A percentile compares a stretch with the other conserved stretches of the same genome.
Conservation (phyloP, 2,113 vertebrate species). For the Otocyon megalotis region DNA sequence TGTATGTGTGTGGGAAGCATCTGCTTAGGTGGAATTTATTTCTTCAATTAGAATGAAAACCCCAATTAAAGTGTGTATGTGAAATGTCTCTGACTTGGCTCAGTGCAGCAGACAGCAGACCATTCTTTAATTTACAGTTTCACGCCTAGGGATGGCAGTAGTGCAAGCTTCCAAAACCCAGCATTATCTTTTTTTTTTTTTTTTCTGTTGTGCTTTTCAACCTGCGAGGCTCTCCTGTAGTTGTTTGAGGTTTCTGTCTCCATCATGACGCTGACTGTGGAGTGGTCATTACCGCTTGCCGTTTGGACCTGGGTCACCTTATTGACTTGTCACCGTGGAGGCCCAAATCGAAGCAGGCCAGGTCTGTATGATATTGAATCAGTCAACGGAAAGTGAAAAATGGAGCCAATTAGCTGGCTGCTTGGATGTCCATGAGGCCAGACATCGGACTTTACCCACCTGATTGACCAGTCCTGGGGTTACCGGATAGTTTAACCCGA, state of each 20-base stretch:
- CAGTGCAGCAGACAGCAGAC: slow-evolving; percentile 66
- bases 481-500: background rate
- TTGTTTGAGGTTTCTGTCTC: slow-evolving; percentile 18
- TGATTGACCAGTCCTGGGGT: background rate
- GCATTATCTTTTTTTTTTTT: slow-evolving; percentile 11
- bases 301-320: slow-evolving; percentile 54
- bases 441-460: slow-evolving; percentile 44
- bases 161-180: slow-evolving; percentile 70
- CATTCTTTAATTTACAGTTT: slow-evolving; percentile 82
- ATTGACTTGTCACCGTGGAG: background rate
- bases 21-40: slow-evolving; percentile 77
- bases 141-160: slow-evolving; percentile 83
- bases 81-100: slow-evolving; percentile 74
- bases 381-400: slow-evolving; percentile 73
- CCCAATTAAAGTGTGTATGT: slow-evolving; percentile 74
- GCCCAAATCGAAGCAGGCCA: slow-evolving; percentile 47
- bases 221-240: slow-evolving; percentile 41
- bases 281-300: background rate
- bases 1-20: slow-evolving; percentile 11
- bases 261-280: background rate
- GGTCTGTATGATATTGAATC: slow-evolving; percentile 64
- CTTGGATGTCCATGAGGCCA: slow-evolving; percentile 42
- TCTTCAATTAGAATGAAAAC: slow-evolving; percentile 75
- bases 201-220: slow-evolving; percentile 63
- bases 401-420: slow-evolving; percentile 70